A percentile compares a stretch with the other conserved stretches of the same genome.
phyloP scores from a whole-genome alignment of 2,113 vertebrate genomes.

The Equus quagga region DNA sequence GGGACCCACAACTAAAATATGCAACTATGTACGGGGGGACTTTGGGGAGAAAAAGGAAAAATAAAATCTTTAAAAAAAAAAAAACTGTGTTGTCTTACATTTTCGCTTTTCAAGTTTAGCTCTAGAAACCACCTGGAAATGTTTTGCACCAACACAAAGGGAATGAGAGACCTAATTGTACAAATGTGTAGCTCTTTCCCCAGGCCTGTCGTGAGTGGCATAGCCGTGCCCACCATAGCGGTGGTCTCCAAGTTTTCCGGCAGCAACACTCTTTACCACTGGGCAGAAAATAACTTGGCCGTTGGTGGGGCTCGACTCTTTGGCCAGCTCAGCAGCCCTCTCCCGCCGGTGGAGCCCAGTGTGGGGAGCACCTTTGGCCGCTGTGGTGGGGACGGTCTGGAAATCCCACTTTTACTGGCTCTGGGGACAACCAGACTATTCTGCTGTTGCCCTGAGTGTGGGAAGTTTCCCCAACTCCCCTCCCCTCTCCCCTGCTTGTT shows the following conservation, averaged over 20 bases:
- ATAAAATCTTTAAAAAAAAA: background rate
- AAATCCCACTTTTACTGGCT: background rate
- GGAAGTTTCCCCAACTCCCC: background rate
- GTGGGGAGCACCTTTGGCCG: background rate
- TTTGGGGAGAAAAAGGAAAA: no score
- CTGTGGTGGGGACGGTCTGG: background rate
- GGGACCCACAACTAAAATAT: no score
- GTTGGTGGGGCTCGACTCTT: fast-evolving
- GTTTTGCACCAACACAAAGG: background rate
- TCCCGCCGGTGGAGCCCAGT: fast-evolving
- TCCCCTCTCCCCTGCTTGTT: background rate
- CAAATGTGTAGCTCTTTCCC: fast-evolving
- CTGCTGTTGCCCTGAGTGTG: background rate
- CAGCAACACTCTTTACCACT: background rate
- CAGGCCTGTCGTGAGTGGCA: fast-evolving
- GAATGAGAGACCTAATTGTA: no score
- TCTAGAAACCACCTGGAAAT: background rate
- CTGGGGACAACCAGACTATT: background rate
- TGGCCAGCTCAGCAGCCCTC: background rate
- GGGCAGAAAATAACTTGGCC: background rate
- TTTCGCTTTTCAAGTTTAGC: no score
- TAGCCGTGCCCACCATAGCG: fast-evolving
- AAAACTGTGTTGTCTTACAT: background rate
- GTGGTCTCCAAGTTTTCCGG: background rate
- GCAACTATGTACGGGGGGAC: no score